Evolutionary conservation across 2,888 invertebrate genomes (phyloP).

Genomic region (Apamea sordens): DNA sequence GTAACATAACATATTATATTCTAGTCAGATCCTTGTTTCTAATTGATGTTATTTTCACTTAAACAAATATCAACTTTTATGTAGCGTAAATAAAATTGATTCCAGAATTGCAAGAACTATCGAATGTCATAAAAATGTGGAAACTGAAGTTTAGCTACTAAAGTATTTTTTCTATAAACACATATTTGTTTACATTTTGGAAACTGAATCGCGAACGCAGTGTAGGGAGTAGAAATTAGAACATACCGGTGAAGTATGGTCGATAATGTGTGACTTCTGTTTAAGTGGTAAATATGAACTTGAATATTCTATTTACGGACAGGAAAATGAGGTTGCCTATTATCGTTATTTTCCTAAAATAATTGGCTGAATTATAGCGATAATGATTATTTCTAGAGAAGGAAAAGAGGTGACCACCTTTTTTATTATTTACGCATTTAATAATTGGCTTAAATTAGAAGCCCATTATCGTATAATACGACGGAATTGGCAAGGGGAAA

Average conservation of each 20-base stretch:
- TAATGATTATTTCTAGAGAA: neutral
- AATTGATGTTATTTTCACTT: neutral
- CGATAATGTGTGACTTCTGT: conserved; percentile 1
- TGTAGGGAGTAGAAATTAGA: conserved; percentile 1
- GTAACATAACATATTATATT: conserved; percentile 16
- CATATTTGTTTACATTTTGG: neutral
- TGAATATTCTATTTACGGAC: neutral
- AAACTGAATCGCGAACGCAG: neutral
- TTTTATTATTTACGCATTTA: neutral
- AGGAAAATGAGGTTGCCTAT: conserved; percentile 15
- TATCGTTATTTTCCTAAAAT: neutral
- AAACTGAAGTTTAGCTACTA: neutral
- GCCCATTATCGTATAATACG: neutral
- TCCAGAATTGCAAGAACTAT: neutral
- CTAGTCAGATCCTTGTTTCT: neutral
- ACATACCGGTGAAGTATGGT: conserved; percentile 10
- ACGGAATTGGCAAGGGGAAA: conserved; percentile 1
- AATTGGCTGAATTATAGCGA: neutral
- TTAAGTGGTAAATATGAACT: neutral
- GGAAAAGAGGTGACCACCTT: neutral
- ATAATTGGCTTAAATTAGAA: neutral
- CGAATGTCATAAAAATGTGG: neutral
- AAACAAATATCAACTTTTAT: neutral
- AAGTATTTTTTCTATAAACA: no score
- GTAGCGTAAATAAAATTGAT: neutral